Conservation (phyloP, 2,797 vertebrate species). For the Xenentodon cancila region DNA sequence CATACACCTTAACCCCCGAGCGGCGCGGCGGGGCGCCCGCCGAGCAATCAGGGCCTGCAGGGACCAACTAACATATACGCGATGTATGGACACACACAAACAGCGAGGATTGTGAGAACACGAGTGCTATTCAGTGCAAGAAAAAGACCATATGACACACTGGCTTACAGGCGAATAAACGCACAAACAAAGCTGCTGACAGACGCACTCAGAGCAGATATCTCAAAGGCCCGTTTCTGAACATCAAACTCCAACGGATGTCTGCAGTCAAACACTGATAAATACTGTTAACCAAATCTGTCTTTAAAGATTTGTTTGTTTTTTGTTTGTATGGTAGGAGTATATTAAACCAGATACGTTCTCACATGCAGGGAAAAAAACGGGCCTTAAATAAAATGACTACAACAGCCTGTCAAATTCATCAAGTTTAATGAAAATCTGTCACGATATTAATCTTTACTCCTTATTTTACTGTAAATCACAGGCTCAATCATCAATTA, state of each 20-base stretch:
- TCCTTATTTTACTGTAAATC: slow-evolving; percentile 9
- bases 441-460: slow-evolving; percentile 21
- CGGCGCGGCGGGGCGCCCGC: slow-evolving; percentile 61
- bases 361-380: slow-evolving; percentile 5
- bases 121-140: slow-evolving; percentile 3
- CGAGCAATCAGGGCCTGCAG: slow-evolving; percentile 38
- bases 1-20: slow-evolving; percentile 83
- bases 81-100: slow-evolving; percentile 32
- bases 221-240: background rate
- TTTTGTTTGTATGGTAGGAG: too few relatives aligned
- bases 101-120: slow-evolving; percentile 8
- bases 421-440: background rate
- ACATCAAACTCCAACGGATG: slow-evolving; percentile 2
- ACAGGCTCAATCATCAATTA: slow-evolving; percentile 1
- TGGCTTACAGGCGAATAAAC: background rate
- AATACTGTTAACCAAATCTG: background rate
- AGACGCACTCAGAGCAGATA: background rate
- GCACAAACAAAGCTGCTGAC: slow-evolving; percentile 12
- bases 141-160: slow-evolving; percentile 28
- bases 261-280: background rate
- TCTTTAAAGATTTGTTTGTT: background rate
- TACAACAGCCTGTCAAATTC: background rate
- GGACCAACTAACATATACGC: slow-evolving; percentile 44
- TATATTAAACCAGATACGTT: slow-evolving; percentile 19
- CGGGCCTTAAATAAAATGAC: slow-evolving; percentile 20